Evolutionary conservation across 1,140 invertebrate genomes (phyloP), one percentile per base, ranked within the genome.

Genomic region (Adelges cooleyi): DNA sequence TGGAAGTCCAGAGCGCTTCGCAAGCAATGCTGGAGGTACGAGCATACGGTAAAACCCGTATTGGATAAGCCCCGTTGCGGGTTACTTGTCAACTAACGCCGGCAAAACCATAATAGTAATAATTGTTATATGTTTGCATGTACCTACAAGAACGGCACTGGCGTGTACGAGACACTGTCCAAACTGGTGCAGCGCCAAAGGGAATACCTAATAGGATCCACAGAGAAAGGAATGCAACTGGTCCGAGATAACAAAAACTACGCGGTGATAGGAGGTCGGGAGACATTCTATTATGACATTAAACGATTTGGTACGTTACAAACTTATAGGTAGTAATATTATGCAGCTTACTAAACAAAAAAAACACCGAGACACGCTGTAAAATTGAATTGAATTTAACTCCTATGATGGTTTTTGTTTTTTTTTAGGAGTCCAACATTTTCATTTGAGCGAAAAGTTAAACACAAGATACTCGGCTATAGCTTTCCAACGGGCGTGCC

Each of bases 401-500:
- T 5, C n/a, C n/a, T n/a, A 20, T 53, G 15, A 29, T 51, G 46
- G 6, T 25, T 52, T 29, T 25, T 23, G n/a, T n/a, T 36, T 10
- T 22, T 6, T 40, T 40, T 44, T 73, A 81, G 83, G 83, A 8
- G 75, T 80, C 1, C 79, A 81, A 68, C 81, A 84, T 73, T 86
- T 85, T 72, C 84, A 86, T 73, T 71, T 86, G 13, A 85, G 84
- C 71, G 82, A 86, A 72, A 85, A 86, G 71, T 72, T 86, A 3
- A 85, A 83, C 68, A 86, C 84, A 0, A 77, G 83, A 44, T 86
- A 86, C 71, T 86, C 84, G 3, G 84, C 84, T 0, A 84, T 86
- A 22, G 84, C 84, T 2, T 74, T 86, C n/a, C 84, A 86, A 75
- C 77, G 81, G 23, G 84, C 84, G 6, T 85, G 83, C 69, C 84